Evolutionary conservation across 2,113 vertebrate genomes (phyloP).

Genomic region (Oryzias javanicus): DNA sequence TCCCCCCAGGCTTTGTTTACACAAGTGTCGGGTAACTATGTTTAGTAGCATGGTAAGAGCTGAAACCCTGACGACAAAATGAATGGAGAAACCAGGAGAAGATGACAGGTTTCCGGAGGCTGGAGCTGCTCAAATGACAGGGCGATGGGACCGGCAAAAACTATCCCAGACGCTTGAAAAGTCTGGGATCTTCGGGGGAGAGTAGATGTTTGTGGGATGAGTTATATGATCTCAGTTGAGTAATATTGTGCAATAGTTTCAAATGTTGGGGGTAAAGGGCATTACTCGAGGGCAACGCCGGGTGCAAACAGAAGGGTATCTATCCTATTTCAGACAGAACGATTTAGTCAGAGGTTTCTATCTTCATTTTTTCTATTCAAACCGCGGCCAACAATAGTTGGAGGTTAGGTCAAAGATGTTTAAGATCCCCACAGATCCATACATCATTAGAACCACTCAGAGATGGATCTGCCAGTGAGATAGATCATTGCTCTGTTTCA

Average conservation of each 20-base stretch:
- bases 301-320: no score
- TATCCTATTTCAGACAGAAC: no score
- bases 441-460: no score
- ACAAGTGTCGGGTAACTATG: constrained; percentile 35
- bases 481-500: no score
- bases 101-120: constrained; percentile 44
- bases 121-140: constrained; percentile 49
- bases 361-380: no score
- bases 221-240: no score
- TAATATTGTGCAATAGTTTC: constrained; percentile 1
- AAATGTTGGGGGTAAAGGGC: constrained; percentile 1
- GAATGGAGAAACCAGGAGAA: constrained; percentile 30
- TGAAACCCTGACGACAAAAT: constrained; percentile 28
- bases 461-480: no score
- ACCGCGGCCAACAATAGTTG: no score
- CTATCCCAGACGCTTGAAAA: constrained; percentile 29
- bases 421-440: no score
- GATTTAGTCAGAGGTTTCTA: no score
- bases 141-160: constrained; percentile 37
- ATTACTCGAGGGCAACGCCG: no score
- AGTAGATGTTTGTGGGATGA: neutral
- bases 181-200: constrained; percentile 10
- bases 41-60: constrained; percentile 35
- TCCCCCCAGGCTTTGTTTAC: constrained; percentile 22
- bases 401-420: no score